Evolutionary conservation across 2,888 invertebrate genomes (phyloP).

Genomic region (Drosophila kanekoi): DNA sequence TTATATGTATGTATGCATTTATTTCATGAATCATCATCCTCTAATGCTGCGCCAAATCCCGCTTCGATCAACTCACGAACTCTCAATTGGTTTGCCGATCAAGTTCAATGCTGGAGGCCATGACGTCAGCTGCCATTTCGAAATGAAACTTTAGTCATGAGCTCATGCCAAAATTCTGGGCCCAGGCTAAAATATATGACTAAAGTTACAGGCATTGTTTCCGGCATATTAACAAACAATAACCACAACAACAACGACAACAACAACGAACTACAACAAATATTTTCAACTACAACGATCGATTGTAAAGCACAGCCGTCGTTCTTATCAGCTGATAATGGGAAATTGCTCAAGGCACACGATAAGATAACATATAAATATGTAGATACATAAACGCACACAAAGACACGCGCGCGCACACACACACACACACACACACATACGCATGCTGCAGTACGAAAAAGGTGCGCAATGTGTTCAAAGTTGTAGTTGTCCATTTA

Average conservation of each 20-base stretch:
- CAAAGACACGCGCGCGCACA: slow-evolving; percentile 5
- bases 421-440: neutral
- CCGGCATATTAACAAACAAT: slow-evolving; percentile 49
- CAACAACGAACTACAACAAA: slow-evolving; percentile 7
- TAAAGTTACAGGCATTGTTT: slow-evolving; percentile 45
- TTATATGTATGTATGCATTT: neutral
- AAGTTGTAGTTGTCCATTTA: slow-evolving; percentile 1
- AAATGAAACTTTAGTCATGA: slow-evolving; percentile 35
- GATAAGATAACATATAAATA: slow-evolving; percentile 69
- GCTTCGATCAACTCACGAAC: slow-evolving; percentile 3
- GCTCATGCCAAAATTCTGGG: slow-evolving; percentile 28
- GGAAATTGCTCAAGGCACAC: slow-evolving; percentile 55
- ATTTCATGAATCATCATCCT: slow-evolving; percentile 33
- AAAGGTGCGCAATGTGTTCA: slow-evolving; percentile 27
- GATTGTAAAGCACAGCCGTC: slow-evolving; percentile 24
- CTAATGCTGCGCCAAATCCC: slow-evolving; percentile 8
- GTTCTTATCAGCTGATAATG: slow-evolving; percentile 62
- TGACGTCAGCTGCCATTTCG: slow-evolving; percentile 48
- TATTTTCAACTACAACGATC: slow-evolving; percentile 21
- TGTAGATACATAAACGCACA: slow-evolving; percentile 35
- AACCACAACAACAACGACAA: slow-evolving; percentile 11
- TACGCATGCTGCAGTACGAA: too few species aligned
- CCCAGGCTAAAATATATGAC: slow-evolving; percentile 24
- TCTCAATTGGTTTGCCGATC: slow-evolving; percentile 14
- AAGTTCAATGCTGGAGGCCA: slow-evolving; percentile 38